Evolutionary conservation across 2,113 vertebrate genomes (phyloP).

Genomic region (Arothron firmamentum): DNA sequence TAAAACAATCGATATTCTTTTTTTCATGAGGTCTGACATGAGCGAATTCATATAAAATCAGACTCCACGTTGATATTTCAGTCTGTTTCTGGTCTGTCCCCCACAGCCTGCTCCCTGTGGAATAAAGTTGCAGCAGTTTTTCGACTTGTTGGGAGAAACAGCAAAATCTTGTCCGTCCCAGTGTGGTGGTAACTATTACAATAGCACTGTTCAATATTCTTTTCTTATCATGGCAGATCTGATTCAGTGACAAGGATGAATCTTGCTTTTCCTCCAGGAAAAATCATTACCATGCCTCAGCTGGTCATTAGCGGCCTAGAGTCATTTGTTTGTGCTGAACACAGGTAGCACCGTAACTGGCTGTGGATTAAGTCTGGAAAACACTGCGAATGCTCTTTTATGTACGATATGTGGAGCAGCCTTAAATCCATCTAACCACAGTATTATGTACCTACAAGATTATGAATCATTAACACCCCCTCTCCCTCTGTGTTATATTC

Average conservation of each 20-base stretch:
- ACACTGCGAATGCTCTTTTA: constrained; percentile 37
- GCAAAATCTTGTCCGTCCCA: constrained; percentile 49
- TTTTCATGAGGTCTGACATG: too few species aligned
- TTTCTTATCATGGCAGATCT: constrained; percentile 8
- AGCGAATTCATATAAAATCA: background rate
- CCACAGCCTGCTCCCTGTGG: constrained; percentile 19
- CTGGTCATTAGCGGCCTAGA: constrained; percentile 34
- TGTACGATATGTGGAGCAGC: constrained; percentile 22
- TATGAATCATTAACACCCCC: constrained; percentile 60
- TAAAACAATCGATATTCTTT: constrained; percentile 10
- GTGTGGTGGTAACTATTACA: constrained; percentile 21
- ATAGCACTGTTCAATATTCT: constrained; percentile 34
- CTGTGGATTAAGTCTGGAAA: constrained; percentile 34
- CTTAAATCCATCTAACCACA: constrained; percentile 49
- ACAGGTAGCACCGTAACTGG: constrained; percentile 23
- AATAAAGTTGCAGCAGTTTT: constrained; percentile 31
- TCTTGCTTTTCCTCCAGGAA: constrained; percentile 10
- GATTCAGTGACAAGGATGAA: background rate
- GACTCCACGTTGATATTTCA: background rate
- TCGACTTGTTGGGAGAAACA: constrained; percentile 18
- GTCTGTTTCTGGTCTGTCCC: constrained; percentile 17
- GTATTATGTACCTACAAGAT: constrained; percentile 61
- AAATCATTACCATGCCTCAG: constrained; percentile 31
- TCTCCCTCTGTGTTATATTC: constrained; percentile 23
- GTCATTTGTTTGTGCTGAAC: constrained; percentile 30